These are phyloP conservation scores for Tauraco erythrolophus DNA, from an alignment of 2,113 vertebrate species.

Conservation along the genomic window DNA sequence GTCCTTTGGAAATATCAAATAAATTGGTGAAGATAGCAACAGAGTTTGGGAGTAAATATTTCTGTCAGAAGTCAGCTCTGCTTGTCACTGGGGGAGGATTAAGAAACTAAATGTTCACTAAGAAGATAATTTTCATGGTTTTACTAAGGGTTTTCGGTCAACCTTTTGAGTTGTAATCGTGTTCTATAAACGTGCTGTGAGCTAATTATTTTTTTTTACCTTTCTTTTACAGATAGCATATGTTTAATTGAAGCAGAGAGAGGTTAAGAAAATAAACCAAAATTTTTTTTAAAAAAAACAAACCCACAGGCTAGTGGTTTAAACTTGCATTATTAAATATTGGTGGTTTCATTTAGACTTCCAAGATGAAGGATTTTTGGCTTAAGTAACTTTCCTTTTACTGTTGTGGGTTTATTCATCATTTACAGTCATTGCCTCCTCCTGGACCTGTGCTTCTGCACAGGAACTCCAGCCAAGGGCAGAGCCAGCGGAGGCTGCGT, in stretches of 20 bases:
- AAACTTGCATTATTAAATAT: background rate
- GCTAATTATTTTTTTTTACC: background rate
- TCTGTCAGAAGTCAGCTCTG: background rate
- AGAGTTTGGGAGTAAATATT: background rate
- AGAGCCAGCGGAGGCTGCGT: accelerated
- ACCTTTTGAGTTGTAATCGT: background rate
- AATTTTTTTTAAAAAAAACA: background rate
- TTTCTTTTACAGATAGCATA: background rate
- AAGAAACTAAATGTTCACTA: background rate
- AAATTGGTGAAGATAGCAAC: background rate
- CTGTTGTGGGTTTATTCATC: background rate
- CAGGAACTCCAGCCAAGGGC: background rate
- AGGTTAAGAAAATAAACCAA: background rate
- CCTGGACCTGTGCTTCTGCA: background rate
- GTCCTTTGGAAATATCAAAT: background rate
- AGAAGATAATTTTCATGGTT: background rate
- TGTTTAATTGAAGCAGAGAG: background rate
- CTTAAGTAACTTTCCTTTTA: background rate
- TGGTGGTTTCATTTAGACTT: background rate
- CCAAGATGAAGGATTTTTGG: background rate
- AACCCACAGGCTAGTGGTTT: background rate
- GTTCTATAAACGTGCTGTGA: background rate
- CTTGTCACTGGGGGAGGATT: background rate
- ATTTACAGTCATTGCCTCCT: background rate
- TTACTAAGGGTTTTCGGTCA: background rate